Evolutionary conservation across 2,113 vertebrate species (phyloP).

Genomic region (Lophochroa leadbeateri): DNA sequence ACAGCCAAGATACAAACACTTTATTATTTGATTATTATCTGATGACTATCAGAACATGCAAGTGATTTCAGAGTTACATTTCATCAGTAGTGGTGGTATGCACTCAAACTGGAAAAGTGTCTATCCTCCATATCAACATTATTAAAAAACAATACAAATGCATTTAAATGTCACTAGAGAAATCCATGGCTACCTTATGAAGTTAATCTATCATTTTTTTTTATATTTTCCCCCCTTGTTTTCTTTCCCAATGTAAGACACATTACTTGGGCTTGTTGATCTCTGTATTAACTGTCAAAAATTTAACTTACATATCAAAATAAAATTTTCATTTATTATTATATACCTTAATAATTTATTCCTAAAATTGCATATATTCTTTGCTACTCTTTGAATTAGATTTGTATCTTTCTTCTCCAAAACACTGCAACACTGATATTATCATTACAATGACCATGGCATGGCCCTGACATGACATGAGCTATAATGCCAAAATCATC

Average conservation of each 20-base stretch:
- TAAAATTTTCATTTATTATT: background rate
- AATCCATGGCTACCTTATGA: background rate
- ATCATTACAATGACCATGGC: background rate
- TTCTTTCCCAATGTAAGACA: background rate
- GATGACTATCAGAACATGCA: background rate
- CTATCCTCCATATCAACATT: background rate
- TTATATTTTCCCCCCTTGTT: fast-evolving
- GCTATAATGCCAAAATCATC: background rate
- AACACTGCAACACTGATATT: background rate
- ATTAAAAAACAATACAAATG: background rate
- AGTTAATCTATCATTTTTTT: background rate
- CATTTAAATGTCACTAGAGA: background rate
- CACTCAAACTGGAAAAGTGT: background rate
- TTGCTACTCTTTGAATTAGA: background rate
- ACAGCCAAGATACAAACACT: background rate
- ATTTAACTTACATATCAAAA: background rate
- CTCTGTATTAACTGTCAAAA: background rate
- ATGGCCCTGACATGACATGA: background rate
- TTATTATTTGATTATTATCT: background rate
- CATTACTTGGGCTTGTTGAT: background rate
- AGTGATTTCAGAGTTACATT: background rate
- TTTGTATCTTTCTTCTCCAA: background rate
- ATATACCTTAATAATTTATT: background rate
- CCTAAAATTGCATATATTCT: background rate
- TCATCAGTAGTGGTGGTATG: background rate